Base-by-base conservation (phyloP, 2,113 vertebrate species). In the Cephalopholis sonnerati region DNA sequence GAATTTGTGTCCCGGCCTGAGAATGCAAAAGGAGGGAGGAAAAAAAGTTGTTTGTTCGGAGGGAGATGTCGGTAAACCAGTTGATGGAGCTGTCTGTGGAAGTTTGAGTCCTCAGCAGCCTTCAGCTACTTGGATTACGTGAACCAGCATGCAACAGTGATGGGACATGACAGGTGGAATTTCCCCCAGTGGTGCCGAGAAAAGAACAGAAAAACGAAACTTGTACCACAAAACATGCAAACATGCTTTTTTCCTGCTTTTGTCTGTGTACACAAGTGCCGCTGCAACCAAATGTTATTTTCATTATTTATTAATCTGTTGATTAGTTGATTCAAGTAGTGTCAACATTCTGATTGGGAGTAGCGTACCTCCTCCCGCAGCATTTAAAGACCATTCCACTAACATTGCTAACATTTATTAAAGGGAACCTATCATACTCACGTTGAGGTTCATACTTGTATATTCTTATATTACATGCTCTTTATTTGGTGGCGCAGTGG, bases 61-160 rank as follows among this genome's bases (percentile, higher is more conserved):
- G 72, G 57, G 74, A 66, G 68, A 58, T 36, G 81, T 29, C 22
- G 13, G 65, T 81, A 66, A 83, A 80, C 69, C 78, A 77, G 73
- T 86, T 44, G 65, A 82, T 92, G 90, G 94, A 86, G 64, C 90
- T 94, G 93, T 94, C 89, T 92, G 85, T 67, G 46, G 85, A 63
- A 86, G 92, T 95, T 92, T 87, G 67, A 55, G 77, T 93, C 90
- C 72, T 87, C 50, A 50, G 83, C 88, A 88, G 93, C 93, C 95
- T 81, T 84, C 76, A 92, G 93, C 92, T 65, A 93, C 88, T 90
- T 93, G 88, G 93, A 93, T 92, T 95, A 92, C 92, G 13, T 76
- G 50, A 86, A 90, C 64, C 84, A 94, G 92, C 92, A 86, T 89
- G 90, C 88, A 91, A 93, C 94, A 87, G 87, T 90, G 94, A 96